Base-by-base conservation (phyloP, 2,797 vertebrate genomes). In the Hippocampus kuda region DNA sequence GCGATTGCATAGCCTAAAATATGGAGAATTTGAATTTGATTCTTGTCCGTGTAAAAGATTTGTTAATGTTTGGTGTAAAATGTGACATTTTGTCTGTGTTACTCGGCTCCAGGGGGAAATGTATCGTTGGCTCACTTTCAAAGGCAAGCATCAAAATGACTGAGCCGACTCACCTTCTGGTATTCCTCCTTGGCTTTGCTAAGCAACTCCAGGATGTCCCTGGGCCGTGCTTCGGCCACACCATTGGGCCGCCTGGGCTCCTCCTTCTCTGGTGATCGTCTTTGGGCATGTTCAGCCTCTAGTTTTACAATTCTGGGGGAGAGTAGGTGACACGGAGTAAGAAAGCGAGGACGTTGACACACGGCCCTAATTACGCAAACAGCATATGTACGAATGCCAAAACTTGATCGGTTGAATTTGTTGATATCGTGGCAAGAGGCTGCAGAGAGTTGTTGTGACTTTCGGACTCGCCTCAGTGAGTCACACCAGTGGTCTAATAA, bases 111-210 rank as follows among this genome's bases (percentile, higher is more conserved):
- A 34, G 4, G 16, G 30, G n/a, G 7, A 61, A 38, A 27, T 61
- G 13, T 34, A 30, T 30, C 5, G 26, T 20, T 27, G 1, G 12
- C 12, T 16, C 2, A 34, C 59, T 38, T 38, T 1, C 10, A 42
- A 24, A n/a, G 22, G 24, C 34, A 24, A 22, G 64, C 10, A 16
- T 49, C 3, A 51, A 54, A 11, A 56, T 24, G 2, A 53, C 24
- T 71, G 11, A 49, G 27, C 2, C 26, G 7, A 18, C 92, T 94
- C 83, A 98, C 96, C 87, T 93, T 90, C 77, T 98, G 94, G 70
- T 98, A 99, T 72, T 98, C 96, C 81, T 96, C 94, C 87, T 96
- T 97, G 75, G 97, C 96, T 90, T 95, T 96, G 86, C 94, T 96
- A 46, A 99, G 94, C 82, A 99, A 94, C 81, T 99, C 94, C 81